Evolutionary conservation across 2,888 invertebrate species (phyloP).

Genomic region (Andricus quercusramuli): DNA sequence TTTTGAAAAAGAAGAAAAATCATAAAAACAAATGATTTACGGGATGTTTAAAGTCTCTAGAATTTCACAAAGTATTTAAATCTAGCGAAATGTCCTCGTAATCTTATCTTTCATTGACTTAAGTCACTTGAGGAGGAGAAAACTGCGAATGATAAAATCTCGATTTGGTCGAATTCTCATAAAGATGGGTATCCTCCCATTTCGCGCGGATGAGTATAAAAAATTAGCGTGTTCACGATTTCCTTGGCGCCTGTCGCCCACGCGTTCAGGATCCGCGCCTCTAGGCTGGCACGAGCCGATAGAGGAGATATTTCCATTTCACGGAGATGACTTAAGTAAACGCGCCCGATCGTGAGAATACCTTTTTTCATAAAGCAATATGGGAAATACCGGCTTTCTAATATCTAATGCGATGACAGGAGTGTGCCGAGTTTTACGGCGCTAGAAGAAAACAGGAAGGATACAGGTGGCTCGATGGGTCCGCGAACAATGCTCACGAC

Average conservation of each 20-base stretch:
- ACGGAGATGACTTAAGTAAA: constrained; percentile 24
- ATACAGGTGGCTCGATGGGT: constrained; percentile 66
- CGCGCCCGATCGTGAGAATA: constrained; percentile 29
- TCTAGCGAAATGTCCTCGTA: background rate
- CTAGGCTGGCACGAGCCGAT: constrained; percentile 33
- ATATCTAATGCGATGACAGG: background rate
- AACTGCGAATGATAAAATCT: constrained; percentile 12
- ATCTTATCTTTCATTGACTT: constrained; percentile 22
- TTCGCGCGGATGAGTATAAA: constrained; percentile 4
- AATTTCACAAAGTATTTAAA: background rate
- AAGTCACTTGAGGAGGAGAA: constrained; percentile 8
- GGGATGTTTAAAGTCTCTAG: too few relatives aligned
- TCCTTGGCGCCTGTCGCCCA: constrained; percentile 32
- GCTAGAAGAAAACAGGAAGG: constrained; percentile 21
- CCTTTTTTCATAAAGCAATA: constrained; percentile 28
- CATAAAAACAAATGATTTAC: too few relatives aligned
- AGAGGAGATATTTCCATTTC: constrained; percentile 12
- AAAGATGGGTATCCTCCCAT: constrained; percentile 1
- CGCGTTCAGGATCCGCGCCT: background rate
- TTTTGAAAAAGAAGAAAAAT: background rate
- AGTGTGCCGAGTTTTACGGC: background rate
- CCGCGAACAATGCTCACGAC: constrained; percentile 72
- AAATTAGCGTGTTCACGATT: constrained; percentile 19
- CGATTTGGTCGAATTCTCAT: constrained; percentile 22
- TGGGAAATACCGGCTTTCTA: constrained; percentile 33